Conservation (phyloP, 2,113 vertebrate species). For the Cyphotilapia sp. region DNA sequence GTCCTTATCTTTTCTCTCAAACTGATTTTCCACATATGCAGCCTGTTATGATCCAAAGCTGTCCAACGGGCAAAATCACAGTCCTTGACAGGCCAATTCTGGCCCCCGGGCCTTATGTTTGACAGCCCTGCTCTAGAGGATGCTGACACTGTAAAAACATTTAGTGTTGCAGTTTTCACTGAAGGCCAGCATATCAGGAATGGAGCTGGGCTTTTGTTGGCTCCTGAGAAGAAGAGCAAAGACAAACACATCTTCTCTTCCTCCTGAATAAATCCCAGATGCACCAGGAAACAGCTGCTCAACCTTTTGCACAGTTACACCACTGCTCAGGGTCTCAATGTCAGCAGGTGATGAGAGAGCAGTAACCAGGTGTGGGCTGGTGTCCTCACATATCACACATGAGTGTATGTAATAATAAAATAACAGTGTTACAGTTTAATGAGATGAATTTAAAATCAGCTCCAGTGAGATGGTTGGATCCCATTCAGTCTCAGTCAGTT, state of each 20-base stretch:
- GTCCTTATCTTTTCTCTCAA: neutral
- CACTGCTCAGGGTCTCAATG: too few relatives aligned
- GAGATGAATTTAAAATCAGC: too few relatives aligned
- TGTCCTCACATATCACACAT: too few relatives aligned
- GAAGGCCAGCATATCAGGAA: neutral
- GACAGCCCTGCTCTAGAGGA: neutral
- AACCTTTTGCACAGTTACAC: too few relatives aligned
- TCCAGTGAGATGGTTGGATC: too few relatives aligned
- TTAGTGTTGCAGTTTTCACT: neutral
- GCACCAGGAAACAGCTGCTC: too few relatives aligned
- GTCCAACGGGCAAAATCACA: accelerated
- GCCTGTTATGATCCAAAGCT: neutral
- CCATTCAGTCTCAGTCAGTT: too few relatives aligned
- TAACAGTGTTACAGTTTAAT: too few relatives aligned
- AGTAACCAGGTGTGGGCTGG: too few relatives aligned
- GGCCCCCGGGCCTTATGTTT: accelerated
- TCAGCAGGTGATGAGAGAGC: too few relatives aligned
- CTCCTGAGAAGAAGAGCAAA: neutral
- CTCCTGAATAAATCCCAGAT: neutral
- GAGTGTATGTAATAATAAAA: too few relatives aligned
- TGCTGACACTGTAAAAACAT: neutral
- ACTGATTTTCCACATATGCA: neutral
- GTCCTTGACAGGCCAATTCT: neutral
- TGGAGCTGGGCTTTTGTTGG: neutral
- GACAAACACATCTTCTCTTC: neutral